phyloP scores from a whole-genome alignment of 2,888 invertebrate genomes.

The Mythimna impura region DNA sequence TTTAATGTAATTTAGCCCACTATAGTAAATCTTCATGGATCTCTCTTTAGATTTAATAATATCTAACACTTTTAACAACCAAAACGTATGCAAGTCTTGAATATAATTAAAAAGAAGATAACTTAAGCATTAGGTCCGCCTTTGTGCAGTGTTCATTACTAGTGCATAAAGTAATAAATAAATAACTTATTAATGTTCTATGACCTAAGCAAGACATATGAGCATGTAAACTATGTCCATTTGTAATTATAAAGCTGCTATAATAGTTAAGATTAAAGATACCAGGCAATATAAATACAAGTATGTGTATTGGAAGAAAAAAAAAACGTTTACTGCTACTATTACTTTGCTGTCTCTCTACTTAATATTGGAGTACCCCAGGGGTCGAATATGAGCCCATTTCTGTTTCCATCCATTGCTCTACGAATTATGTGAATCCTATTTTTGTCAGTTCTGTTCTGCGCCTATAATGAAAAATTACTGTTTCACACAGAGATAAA shows the following conservation, averaged over 20 bases:
- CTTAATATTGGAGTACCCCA: constrained; percentile 2
- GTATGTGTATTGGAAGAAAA: not conserved
- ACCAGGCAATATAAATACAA: not conserved
- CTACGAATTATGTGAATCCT: not conserved
- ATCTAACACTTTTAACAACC: not conserved
- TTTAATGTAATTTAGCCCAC: not conserved
- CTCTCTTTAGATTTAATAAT: not conserved
- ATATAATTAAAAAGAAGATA: not conserved
- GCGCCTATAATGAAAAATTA: no score
- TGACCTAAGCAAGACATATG: not conserved
- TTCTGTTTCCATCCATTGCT: not conserved
- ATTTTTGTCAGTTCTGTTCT: no score
- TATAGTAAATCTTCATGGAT: not conserved
- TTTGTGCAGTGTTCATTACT: no score
- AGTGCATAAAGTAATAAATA: no score
- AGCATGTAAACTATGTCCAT: not conserved
- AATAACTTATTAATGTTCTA: no score
- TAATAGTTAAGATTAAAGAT: not conserved
- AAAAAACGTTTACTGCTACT: not conserved
- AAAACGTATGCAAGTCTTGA: not conserved
- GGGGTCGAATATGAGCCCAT: not conserved
- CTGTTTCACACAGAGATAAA: constrained; percentile 77
- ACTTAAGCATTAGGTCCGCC: not conserved
- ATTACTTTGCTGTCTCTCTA: not conserved
- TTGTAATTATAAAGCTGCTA: not conserved